phyloP scores from a whole-genome alignment of 2,113 vertebrate genomes.

The Stegostoma tigrinum region DNA sequence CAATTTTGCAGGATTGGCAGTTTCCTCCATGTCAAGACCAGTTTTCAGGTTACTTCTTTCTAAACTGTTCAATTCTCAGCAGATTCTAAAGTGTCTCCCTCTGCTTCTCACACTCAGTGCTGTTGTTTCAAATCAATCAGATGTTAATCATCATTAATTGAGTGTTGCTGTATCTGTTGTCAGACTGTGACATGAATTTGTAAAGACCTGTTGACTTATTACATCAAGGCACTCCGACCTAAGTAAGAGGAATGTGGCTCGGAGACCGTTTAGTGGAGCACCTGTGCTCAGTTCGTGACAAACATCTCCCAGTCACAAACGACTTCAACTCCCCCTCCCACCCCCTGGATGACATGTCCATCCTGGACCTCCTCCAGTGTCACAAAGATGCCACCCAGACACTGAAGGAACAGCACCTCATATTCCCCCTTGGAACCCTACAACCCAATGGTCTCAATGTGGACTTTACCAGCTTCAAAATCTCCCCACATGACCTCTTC shows the following conservation, averaged over 20 bases:
- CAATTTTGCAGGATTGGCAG: background rate
- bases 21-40: background rate
- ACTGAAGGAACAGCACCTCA: no score
- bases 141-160: constrained; percentile 28
- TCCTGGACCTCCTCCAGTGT: no score
- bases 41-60: constrained; percentile 10
- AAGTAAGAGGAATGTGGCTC: background rate
- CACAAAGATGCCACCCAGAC: no score
- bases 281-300: no score
- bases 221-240: background rate
- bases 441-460: no score
- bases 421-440: no score
- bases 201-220: constrained; percentile 21
- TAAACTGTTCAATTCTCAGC: constrained; percentile 1
- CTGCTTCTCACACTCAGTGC: background rate
- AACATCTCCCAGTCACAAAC: no score
- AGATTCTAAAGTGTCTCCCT: background rate
- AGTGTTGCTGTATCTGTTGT: background rate
- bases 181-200: background rate
- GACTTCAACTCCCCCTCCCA: no score
- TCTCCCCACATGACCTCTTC: no score
- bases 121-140: constrained; percentile 9
- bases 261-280: no score
- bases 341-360: no score
- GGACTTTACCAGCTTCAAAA: no score